phyloP scores from a whole-genome alignment of 2,113 vertebrate species.

The Dipodomys spectabilis region DNA sequence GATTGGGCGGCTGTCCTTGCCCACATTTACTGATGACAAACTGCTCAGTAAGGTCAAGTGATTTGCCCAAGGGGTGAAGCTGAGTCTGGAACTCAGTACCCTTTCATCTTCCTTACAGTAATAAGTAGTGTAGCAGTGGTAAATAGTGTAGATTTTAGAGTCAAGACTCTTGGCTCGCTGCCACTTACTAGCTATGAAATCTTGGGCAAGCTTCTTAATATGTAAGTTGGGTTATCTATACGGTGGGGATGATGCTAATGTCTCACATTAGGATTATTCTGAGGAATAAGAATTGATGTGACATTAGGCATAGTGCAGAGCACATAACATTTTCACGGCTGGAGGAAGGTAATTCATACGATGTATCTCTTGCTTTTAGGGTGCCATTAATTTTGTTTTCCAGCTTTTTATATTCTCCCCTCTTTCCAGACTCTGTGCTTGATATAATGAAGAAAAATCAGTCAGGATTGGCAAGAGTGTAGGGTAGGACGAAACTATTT shows the following conservation, averaged over 20 bases:
- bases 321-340: constrained; percentile 29
- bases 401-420: background rate
- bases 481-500: constrained; percentile 39
- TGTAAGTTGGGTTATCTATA: constrained; percentile 52
- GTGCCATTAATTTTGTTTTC: background rate
- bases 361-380: constrained; percentile 36
- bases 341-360: background rate
- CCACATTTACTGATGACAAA: constrained; percentile 60
- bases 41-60: constrained; percentile 49
- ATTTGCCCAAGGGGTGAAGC: constrained; percentile 74
- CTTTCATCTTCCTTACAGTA: constrained; percentile 69
- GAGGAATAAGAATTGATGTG: background rate
- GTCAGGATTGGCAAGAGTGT: background rate
- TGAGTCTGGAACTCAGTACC: constrained; percentile 51
- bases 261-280: constrained; percentile 9
- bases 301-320: background rate
- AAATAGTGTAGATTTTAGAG: constrained; percentile 69
- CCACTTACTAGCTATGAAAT: constrained; percentile 25
- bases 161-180: constrained; percentile 71
- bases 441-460: constrained; percentile 18
- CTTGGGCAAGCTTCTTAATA: constrained; percentile 42
- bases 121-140: constrained; percentile 66
- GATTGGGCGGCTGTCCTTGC: constrained; percentile 44
- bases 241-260: background rate
- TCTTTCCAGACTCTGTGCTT: constrained; percentile 19